Base-by-base conservation (phyloP, 2,113 vertebrate species). In the Agapornis roseicollis region DNA sequence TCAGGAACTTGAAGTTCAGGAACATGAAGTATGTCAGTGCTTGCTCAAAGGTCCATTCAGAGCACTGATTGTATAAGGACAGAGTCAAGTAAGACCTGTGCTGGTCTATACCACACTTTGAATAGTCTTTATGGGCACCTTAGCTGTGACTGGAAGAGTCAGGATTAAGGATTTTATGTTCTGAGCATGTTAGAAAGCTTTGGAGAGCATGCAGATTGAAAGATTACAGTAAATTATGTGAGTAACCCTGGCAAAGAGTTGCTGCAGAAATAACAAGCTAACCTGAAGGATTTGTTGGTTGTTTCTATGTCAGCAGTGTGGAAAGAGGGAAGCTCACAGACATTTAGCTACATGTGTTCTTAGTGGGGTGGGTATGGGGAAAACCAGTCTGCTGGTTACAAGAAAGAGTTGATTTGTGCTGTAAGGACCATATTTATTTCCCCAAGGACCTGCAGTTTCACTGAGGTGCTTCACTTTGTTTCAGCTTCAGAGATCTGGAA, bases 71-170 rank as follows among this genome's bases (percentile, higher is more conserved):
- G 17, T 56, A 2, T 24, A 2, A 5, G 56, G 25, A 33, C 20
- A 25, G 39, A 23, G 50, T 35, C 44, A 65, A 60, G 53, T 37
- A 81, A 44, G 66, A 18, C 5, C 7, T 39, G 2, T 60, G 29
- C 22, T 31, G 17, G 7, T 49, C 37, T 49, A 0, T 16, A 8
- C 31, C 13, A 17, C 0, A 0, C 52, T 72, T 74, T 15, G 31
- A 35, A 42, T 37, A 61, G 70, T 47, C 35, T 69, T 35, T 85
- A 15, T 42, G 25, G 63, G 47, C n/a, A 44, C 25, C 27, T 77
- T 49, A 71, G 41, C 22, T 63, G 77, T 24, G 25, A 8, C 7
- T 22, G 3, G 2, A 23, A 69, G 49, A 41, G 42, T 71, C 15
- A 33, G 61, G n/a, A 17, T 91, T 70, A 35, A 60, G 44, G 55